Percentiles rank a stretch among this genome's conserved stretches.
phyloP scores from a whole-genome alignment of 2,888 invertebrate genomes.

The Cataglyphis livida region DNA sequence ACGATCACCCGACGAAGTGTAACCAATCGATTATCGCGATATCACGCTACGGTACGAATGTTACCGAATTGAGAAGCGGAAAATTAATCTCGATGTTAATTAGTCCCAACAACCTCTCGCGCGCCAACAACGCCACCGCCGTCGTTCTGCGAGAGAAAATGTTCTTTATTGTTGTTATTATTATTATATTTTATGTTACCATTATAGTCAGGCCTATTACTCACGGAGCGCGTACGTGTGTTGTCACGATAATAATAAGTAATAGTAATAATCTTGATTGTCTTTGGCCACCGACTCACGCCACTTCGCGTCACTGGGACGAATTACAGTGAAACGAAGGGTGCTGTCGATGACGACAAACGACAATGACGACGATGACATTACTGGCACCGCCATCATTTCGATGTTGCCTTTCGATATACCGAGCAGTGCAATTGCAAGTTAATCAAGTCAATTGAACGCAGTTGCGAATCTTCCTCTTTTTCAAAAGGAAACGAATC shows the following conservation, averaged over 20 bases:
- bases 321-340: slow-evolving; percentile 73
- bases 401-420: neutral
- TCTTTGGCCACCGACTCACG: slow-evolving; percentile 71
- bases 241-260: slow-evolving; percentile 77
- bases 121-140: slow-evolving; percentile 37
- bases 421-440: neutral
- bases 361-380: slow-evolving; percentile 22
- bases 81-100: slow-evolving; percentile 60
- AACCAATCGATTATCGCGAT: slow-evolving; percentile 61
- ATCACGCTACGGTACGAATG: slow-evolving; percentile 19
- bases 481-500: neutral
- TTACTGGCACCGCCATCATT: neutral
- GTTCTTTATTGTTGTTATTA: slow-evolving; percentile 50
- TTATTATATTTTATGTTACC: slow-evolving; percentile 75
- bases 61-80: neutral
- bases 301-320: slow-evolving; percentile 75
- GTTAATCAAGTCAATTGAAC: slow-evolving; percentile 11
- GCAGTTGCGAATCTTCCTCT: neutral
- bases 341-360: slow-evolving; percentile 38
- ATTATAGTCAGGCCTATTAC: slow-evolving; percentile 74
- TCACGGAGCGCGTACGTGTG: slow-evolving; percentile 60
- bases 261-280: slow-evolving; percentile 81
- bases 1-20: slow-evolving; percentile 54
- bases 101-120: slow-evolving; percentile 78
- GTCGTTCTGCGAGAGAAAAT: slow-evolving; percentile 54